Evolutionary conservation across 1,140 invertebrate genomes (phyloP).

Genomic region (Drosophila nikananu): DNA sequence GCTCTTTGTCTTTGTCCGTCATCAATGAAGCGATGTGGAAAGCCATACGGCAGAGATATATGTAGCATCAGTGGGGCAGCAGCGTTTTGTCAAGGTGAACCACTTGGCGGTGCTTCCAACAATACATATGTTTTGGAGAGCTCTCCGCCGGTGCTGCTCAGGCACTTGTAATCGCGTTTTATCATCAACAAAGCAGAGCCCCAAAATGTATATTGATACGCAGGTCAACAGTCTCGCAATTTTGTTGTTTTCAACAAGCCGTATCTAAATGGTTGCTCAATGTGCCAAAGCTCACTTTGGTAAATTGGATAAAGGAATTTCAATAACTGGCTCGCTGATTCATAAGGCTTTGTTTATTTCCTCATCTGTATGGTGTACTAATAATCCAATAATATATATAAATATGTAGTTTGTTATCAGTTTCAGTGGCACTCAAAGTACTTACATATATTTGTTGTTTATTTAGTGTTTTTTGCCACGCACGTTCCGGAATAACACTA

Average conservation of each 20-base stretch:
- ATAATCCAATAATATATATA: slow-evolving; percentile 3
- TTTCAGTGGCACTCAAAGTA: slow-evolving; percentile 5
- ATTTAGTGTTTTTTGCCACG: slow-evolving; percentile 13
- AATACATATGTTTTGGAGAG: slow-evolving; percentile 33
- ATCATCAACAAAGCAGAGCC: slow-evolving; percentile 17
- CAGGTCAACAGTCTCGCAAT: slow-evolving; percentile 34
- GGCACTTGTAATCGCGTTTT: slow-evolving; percentile 35
- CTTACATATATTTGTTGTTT: slow-evolving; percentile 20
- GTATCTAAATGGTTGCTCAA: slow-evolving; percentile 15
- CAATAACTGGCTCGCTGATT: slow-evolving; percentile 23
- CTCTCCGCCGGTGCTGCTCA: slow-evolving; percentile 4
- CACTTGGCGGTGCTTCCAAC: slow-evolving; percentile 56
- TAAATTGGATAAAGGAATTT: slow-evolving; percentile 18
- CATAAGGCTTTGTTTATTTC: slow-evolving; percentile 19
- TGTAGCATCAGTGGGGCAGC: slow-evolving; percentile 36
- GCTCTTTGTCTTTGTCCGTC: slow-evolving; percentile 38
- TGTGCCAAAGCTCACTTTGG: background rate
- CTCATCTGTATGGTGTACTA: slow-evolving; percentile 8
- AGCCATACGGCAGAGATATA: slow-evolving; percentile 27
- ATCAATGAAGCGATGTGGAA: slow-evolving; percentile 65
- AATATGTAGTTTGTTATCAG: slow-evolving; percentile 26
- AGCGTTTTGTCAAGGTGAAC: slow-evolving; percentile 72
- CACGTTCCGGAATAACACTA: slow-evolving; percentile 18
- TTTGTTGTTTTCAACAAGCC: slow-evolving; percentile 9
- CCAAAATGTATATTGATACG: slow-evolving; percentile 7